Base-by-base conservation (phyloP, 2,113 vertebrate genomes). In the Pelusios castaneus region DNA sequence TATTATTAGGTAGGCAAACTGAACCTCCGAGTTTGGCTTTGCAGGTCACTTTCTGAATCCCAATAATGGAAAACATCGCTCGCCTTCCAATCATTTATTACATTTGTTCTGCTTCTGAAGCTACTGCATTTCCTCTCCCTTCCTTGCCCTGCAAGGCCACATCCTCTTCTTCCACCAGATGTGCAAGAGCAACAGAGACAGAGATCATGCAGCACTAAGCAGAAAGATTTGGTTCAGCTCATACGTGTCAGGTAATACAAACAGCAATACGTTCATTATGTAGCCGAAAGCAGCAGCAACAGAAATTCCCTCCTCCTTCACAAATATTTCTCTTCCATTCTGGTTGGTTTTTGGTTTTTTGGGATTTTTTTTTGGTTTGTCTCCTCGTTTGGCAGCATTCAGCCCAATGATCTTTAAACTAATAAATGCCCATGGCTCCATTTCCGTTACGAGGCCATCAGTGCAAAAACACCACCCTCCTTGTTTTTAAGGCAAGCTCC, bases 331-430 rank as follows among this genome's bases (percentile, higher is more conserved):
- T 34, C 45, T 80, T 49, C 12, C 49, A 52, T 54, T 54, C 21
- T 76, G 41, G 25, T 27, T 24, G 70, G 38, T 9, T 25, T 41
- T 11, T 2, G 24, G 27, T 80, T 84, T n/a, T n/a, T n/a, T n/a
- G n/a, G n/a, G n/a, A n/a, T n/a, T n/a, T n/a, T n/a, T n/a, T n/a
- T 97, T 97, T 94, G 95, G 93, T 95, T 89, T 89, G 29, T 91
- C 95, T 89, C 82, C 76, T 96, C 6, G 52, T 94, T 93, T 95
- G 96, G 94, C 93, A 96, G 31, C 52, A 0, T 82, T 78, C 22
- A 85, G 84, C 79, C 47, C 0, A 34, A 88, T 55, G 91, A 52
- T 85, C 91, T 70, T 89, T 80, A 52, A 1, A 3, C 70, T 19
- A 93, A 84, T 38, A 78, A 94, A 95, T 92, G 93, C 93, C 82